phyloP scores from a whole-genome alignment of 2,113 vertebrate genomes.

The Ibidorhyncha struthersii region DNA sequence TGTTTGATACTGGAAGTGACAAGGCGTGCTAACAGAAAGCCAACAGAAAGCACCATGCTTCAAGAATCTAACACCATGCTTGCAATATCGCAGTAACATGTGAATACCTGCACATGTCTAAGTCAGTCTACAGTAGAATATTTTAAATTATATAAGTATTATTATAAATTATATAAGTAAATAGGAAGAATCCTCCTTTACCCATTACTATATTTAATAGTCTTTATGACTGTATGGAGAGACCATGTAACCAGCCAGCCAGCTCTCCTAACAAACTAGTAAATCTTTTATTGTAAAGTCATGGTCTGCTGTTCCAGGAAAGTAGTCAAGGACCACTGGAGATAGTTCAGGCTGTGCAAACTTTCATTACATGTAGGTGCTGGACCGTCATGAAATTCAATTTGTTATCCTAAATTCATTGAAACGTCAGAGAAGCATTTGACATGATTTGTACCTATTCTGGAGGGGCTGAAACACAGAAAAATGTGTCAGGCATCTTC shows the following conservation, averaged over 20 bases:
- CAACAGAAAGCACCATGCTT: background rate
- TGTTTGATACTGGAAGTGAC: background rate
- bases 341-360: background rate
- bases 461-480: background rate
- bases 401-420: background rate
- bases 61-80: background rate
- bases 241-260: background rate
- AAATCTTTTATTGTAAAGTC: background rate
- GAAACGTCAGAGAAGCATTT: conserved; percentile 11
- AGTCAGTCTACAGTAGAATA: background rate
- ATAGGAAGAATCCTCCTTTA: background rate
- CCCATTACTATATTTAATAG: background rate
- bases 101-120: background rate
- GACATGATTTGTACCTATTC: background rate
- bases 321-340: conserved; percentile 1
- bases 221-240: background rate
- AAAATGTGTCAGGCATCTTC: background rate
- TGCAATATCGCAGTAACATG: background rate
- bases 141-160: background rate
- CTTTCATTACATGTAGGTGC: background rate
- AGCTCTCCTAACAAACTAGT: background rate
- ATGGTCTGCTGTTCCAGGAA: background rate
- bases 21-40: background rate
- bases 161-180: too few species aligned
- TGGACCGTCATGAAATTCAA: background rate